Evolutionary conservation across 2,888 invertebrate genomes (phyloP).

Genomic region (Heliconius ethilla): DNA sequence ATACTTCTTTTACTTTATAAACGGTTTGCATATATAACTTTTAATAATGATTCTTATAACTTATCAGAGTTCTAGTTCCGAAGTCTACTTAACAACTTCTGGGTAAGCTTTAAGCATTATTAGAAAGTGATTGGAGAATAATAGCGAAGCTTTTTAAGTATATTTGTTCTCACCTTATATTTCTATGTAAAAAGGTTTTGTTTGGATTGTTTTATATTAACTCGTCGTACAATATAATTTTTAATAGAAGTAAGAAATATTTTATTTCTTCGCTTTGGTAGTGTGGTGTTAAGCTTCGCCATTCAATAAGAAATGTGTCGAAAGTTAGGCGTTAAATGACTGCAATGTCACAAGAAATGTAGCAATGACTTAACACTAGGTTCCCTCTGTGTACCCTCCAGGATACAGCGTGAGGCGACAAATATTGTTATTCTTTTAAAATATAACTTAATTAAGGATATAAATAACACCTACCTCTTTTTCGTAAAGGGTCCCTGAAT

Average conservation of each 20-base stretch:
- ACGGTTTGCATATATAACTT: conserved; percentile 18
- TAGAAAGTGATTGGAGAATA: not conserved
- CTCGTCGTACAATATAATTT: too few relatives aligned
- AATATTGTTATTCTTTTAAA: too few relatives aligned
- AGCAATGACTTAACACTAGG: not conserved
- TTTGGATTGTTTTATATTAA: not conserved
- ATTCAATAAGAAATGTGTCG: not conserved
- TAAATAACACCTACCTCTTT: not conserved
- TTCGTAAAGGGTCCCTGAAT: not conserved
- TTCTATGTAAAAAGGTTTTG: not conserved
- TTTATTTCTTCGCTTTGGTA: not conserved
- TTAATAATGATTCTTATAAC: conserved; percentile 19
- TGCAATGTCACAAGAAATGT: too few relatives aligned
- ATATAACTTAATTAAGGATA: not conserved
- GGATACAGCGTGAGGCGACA: not conserved
- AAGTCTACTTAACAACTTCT: conserved; percentile 25
- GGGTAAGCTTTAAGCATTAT: not conserved
- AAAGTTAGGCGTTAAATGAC: not conserved
- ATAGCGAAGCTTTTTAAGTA: not conserved
- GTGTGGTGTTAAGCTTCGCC: not conserved
- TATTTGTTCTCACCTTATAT: not conserved
- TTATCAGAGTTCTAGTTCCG: conserved; percentile 19
- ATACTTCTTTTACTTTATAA: not conserved
- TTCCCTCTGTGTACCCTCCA: not conserved
- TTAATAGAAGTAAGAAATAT: too few relatives aligned